Percentiles rank a stretch among this genome's conserved stretches.
phyloP scores from a whole-genome alignment of 2,113 vertebrate species.

The Cyprinodon tularosa region DNA sequence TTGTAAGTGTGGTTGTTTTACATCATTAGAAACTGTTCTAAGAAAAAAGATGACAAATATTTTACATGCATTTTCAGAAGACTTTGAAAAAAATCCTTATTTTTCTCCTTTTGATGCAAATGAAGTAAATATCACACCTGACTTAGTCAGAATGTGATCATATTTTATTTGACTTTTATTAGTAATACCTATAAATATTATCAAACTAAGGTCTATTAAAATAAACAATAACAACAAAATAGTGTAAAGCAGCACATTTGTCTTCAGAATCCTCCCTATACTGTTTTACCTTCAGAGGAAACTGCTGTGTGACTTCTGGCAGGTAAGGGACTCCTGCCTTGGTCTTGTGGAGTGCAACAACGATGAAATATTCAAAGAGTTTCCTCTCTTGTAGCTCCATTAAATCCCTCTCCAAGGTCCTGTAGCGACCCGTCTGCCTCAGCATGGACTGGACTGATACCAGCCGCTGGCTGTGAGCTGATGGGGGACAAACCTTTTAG shows the following conservation, averaged over 20 bases:
- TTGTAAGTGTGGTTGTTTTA: too few relatives aligned
- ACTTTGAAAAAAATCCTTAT: not conserved
- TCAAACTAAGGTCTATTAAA: too few relatives aligned
- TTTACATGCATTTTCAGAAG: too few relatives aligned
- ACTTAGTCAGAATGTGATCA: not conserved
- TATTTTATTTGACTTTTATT: not conserved
- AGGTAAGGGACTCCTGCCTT: constrained; percentile 89
- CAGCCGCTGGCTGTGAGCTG: constrained; percentile 93
- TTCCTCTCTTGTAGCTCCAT: constrained; percentile 90
- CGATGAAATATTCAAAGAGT: constrained; percentile 95
- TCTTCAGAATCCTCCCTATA: not conserved
- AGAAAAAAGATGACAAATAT: not conserved
- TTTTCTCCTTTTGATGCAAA: not conserved
- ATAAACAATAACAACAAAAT: not conserved
- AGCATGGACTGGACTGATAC: constrained; percentile 93
- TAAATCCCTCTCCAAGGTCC: constrained; percentile 86
- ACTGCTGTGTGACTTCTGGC: constrained; percentile 96
- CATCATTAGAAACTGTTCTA: too few relatives aligned
- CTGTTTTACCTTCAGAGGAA: constrained; percentile 87
- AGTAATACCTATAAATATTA: not conserved
- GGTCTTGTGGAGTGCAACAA: constrained; percentile 92
- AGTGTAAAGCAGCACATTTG: not conserved
- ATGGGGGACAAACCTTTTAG: not conserved
- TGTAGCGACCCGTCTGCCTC: constrained; percentile 86
- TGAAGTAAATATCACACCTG: not conserved